These are phyloP conservation scores for Embiotoca jacksoni DNA, from an alignment of 2,113 vertebrate genomes.

Conservation along the genomic window DNA sequence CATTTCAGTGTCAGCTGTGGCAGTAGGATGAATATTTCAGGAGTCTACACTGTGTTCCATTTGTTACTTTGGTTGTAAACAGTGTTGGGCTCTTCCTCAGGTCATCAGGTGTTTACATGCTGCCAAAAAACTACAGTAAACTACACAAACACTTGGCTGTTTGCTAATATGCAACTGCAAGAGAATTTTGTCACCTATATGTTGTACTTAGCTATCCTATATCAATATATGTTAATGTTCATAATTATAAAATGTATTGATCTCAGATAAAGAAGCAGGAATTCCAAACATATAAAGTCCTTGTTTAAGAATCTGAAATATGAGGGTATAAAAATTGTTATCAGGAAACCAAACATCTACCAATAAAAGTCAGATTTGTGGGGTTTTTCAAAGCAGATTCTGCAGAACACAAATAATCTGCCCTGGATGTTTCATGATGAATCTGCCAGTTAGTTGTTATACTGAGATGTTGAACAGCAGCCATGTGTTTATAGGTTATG, in stretches of 20 bases:
- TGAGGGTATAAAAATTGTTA: neutral
- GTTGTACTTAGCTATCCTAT: neutral
- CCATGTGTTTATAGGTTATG: conserved; percentile 34
- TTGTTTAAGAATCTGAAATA: neutral
- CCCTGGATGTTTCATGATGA: conserved; percentile 2
- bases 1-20: conserved; percentile 47
- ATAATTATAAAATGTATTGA: neutral
- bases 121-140: conserved; percentile 49
- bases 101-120: conserved; percentile 48
- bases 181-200: neutral
- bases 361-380: conserved; percentile 1
- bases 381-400: conserved; percentile 4
- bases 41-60: conserved; percentile 50
- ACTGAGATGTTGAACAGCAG: conserved; percentile 3
- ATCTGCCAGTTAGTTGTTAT: conserved; percentile 20
- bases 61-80: conserved; percentile 62
- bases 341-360: conserved; percentile 24
- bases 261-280: neutral
- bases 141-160: conserved; percentile 39
- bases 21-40: conserved; percentile 68
- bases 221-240: too few species aligned
- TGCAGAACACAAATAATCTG: conserved; percentile 20
- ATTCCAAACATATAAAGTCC: conserved; percentile 2
- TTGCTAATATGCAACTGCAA: conserved; percentile 21
- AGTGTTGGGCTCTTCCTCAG: conserved; percentile 54